These are phyloP conservation scores for Xestoiulus laeticollis DNA, from an alignment of 2,888 invertebrate species.

Conservation along the genomic window DNA sequence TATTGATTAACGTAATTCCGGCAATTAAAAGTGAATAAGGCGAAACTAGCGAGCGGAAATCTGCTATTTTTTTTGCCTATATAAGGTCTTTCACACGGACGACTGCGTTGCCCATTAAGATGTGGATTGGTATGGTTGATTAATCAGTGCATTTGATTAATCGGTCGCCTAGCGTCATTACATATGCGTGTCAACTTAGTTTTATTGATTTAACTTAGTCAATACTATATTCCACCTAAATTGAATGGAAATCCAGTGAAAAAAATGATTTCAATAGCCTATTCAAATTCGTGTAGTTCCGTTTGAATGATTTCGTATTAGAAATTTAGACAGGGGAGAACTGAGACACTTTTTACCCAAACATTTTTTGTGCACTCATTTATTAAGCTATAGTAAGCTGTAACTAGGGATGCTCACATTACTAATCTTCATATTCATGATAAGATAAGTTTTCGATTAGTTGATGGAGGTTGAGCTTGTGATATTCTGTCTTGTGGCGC, in stretches of 20 bases:
- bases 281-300: background rate
- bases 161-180: conserved; percentile 22
- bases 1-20: conserved; percentile 31
- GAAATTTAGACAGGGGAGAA: too few species aligned
- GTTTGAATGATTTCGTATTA: background rate
- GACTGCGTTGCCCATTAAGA: conserved; percentile 11
- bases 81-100: background rate
- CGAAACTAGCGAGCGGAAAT: conserved; percentile 1
- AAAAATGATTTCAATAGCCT: background rate
- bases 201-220: background rate
- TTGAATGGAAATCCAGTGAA: background rate
- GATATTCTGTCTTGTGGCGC: too few species aligned
- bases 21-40: conserved; percentile 21
- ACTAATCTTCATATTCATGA: too few species aligned
- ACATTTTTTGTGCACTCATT: too few species aligned
- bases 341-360: too few species aligned
- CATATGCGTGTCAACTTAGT: background rate
- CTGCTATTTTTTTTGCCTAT: background rate
- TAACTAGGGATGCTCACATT: too few species aligned
- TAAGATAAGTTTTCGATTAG: too few species aligned
- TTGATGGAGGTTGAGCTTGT: too few species aligned
- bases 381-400: too few species aligned
- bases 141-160: background rate
- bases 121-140: background rate
- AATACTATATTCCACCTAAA: background rate